Evolutionary conservation across 2,797 vertebrate species (phyloP), one percentile per base, ranked within the genome.

Genomic region (Cryptoprocta ferox): DNA sequence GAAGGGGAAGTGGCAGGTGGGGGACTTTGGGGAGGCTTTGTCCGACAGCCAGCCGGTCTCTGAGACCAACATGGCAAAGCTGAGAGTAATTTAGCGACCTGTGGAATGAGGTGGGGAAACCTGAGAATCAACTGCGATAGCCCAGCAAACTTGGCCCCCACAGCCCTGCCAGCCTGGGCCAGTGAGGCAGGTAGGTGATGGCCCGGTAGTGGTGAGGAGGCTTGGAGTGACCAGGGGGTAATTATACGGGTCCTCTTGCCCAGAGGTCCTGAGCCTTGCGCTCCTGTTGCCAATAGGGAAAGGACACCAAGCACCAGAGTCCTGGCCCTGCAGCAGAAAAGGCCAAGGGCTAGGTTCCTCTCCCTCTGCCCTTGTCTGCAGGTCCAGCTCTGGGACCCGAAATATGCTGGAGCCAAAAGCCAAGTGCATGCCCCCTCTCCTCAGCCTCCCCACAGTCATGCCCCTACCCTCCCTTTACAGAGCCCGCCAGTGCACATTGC

Each of bases 101-200:
- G 10, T 0, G 0, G 2, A 30, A 30, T 5, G 1, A 2, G 0
- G 3, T 6, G 5, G 4, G 61, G 2, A 15, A 87, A 83, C 39
- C 50, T 66, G 6, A 35, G 50, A 70, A 86, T 30, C 79, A 39
- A 19, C 26, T 30, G 50, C 65, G 53, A 12, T 26, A 1, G 1
- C 10, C 66, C n/a, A 13, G 5, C 2, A 5, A 53, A 13, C 35
- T 7, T 80, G 59, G 39, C 26, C 4, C 14, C n/a, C 37, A n/a
- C 12, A 59, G 12, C 18, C 3, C 3, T 1, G 59, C 18, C 0
- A 3, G 24, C 3, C 26, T 8, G 0, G 50, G 32, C 26, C 6
- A 50, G 24, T n/a, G 39, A 50, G 91, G 37, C 56, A 39, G 53
- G 79, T 8, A 50, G 75, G 68, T 12, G n/a, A 26, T 35, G 11